Conservation (phyloP, 2,797 vertebrate genomes). For the Syncerus caffer region DNA sequence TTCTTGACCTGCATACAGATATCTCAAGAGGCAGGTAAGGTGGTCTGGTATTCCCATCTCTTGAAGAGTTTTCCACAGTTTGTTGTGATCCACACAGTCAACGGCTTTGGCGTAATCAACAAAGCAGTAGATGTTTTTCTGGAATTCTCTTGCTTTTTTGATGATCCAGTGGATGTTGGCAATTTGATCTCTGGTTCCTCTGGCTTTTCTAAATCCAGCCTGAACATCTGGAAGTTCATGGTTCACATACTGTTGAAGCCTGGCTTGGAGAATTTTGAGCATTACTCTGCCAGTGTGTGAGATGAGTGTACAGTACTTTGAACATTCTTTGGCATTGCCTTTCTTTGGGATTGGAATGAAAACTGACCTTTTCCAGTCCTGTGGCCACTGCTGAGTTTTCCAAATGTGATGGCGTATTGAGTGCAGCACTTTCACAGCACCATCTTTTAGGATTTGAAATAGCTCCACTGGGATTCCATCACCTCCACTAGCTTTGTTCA, state of each 20-base stretch:
- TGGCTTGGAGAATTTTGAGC: neutral
- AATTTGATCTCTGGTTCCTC: neutral
- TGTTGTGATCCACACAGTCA: neutral
- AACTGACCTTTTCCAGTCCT: neutral
- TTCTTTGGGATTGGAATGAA: neutral
- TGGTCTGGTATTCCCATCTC: neutral
- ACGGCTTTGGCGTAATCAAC: neutral
- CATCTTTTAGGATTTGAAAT: neutral
- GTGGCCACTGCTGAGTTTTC: neutral
- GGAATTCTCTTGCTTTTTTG: neutral
- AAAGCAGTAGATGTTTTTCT: neutral
- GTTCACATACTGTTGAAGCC: neutral
- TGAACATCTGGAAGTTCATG: neutral
- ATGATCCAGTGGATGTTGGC: neutral
- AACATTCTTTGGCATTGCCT: neutral
- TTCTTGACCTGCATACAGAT: neutral
- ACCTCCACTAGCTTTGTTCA: neutral
- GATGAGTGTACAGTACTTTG: neutral
- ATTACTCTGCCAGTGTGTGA: neutral
- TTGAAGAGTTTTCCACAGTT: neutral
- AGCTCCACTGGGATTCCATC: neutral
- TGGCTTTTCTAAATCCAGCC: neutral
- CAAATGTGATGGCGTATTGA: neutral
- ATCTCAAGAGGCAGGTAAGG: neutral
- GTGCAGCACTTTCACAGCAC: neutral